These are phyloP conservation scores for Hermaeophaga mercurialis DNA, from an alignment of 2,888 invertebrate species.

Conservation along the genomic window DNA sequence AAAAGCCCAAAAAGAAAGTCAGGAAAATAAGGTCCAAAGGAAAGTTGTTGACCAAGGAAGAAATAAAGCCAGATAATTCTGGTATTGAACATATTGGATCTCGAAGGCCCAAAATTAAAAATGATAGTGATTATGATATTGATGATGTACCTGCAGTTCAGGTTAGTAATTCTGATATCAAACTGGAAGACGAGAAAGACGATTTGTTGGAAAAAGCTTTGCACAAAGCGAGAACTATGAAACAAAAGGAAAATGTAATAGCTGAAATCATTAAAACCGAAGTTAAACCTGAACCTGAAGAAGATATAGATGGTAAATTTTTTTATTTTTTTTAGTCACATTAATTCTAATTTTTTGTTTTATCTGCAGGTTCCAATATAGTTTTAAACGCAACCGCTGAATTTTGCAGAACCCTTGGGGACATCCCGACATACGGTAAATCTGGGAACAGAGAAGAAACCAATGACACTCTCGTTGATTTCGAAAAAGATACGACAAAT, in stretches of 20 bases:
- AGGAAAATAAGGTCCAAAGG: constrained; percentile 70
- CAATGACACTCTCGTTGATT: constrained; percentile 55
- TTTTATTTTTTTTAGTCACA: neutral
- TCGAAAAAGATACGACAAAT: constrained; percentile 43
- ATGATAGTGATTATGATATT: constrained; percentile 57
- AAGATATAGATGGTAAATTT: constrained; percentile 48
- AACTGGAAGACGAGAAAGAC: constrained; percentile 65
- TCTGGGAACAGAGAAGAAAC: constrained; percentile 89
- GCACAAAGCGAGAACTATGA: constrained; percentile 64
- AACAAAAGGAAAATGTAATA: constrained; percentile 59
- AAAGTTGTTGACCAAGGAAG: constrained; percentile 72
- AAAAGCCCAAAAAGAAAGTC: constrained; percentile 82
- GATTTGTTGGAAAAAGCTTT: constrained; percentile 62
- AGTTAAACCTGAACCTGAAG: constrained; percentile 52
- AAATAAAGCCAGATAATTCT: constrained; percentile 58
- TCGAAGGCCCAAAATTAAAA: constrained; percentile 46
- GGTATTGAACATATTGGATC: constrained; percentile 48
- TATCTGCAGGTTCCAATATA: constrained; percentile 61
- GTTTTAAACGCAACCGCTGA: constrained; percentile 93
- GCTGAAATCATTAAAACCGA: constrained; percentile 49
- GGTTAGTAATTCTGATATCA: constrained; percentile 55
- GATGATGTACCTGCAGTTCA: constrained; percentile 66
- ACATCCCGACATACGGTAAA: constrained; percentile 92
- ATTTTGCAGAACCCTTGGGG: constrained; percentile 92
- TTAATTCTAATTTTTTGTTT: neutral